phyloP scores from a whole-genome alignment of 2,797 vertebrate genomes.

The Amazona finschi region DNA sequence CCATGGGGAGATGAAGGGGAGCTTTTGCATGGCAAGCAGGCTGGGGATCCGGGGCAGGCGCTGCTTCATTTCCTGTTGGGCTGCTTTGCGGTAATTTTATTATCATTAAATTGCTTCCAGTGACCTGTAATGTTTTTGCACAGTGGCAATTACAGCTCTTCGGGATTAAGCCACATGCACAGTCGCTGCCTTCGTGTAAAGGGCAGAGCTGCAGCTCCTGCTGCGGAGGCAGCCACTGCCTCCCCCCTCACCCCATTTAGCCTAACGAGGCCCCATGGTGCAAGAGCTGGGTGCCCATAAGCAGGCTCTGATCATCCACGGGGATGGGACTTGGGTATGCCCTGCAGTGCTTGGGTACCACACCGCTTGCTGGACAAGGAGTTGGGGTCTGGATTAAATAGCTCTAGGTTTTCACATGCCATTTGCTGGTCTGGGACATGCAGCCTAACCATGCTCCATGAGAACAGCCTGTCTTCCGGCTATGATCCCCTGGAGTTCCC shows the following conservation, averaged over 20 bases:
- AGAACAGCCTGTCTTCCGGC: accelerated
- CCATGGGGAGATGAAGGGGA: conserved; percentile 23
- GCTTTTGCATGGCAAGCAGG: conserved; percentile 65
- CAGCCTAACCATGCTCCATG: accelerated
- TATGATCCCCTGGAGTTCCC: accelerated
- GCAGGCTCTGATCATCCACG: accelerated
- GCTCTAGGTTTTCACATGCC: accelerated
- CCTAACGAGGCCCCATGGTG: accelerated
- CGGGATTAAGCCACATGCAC: conserved; percentile 17
- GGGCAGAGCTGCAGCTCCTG: background rate
- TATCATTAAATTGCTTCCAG: conserved; percentile 75
- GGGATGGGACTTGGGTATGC: accelerated
- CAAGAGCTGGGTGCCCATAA: accelerated
- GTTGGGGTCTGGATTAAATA: background rate
- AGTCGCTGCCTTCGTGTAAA: background rate
- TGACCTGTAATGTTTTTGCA: conserved; percentile 71
- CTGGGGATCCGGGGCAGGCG: conserved; percentile 63
- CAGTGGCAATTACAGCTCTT: conserved; percentile 67
- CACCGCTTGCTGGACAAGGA: background rate
- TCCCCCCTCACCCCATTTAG: background rate
- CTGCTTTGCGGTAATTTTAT: conserved; percentile 60
- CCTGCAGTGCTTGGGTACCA: accelerated
- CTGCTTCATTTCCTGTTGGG: conserved; percentile 60
- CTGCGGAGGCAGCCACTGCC: accelerated
- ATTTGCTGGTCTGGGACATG: accelerated